Base-by-base conservation (phyloP, 2,797 vertebrate species). In the Pelodytes ibericus region DNA sequence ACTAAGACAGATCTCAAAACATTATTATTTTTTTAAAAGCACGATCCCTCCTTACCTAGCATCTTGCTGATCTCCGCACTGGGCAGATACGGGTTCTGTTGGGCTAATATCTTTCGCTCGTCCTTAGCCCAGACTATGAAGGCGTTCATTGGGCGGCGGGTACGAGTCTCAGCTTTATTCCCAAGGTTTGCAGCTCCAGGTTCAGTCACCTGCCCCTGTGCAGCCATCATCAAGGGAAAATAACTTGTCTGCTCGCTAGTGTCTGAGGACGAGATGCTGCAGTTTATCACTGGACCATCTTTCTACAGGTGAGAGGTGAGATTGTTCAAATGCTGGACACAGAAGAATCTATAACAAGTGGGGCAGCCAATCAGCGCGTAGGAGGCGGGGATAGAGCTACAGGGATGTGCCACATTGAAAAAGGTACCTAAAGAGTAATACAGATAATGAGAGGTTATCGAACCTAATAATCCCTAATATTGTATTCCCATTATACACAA, bases 191-290 rank as follows among this genome's bases (percentile, higher is more conserved):
- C 85, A 80, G 71, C 84, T 69, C 90, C 90, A 69, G 87, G 80
- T 71, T 85, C 95, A 80, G 83, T 66, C 44, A 85, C 84, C 81
- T 93, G 92, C 77, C 74, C 0, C 59, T 91, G 91, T 73, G 79
- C 82, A 89, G 94, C 90, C 94, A 97, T 96, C 94, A 96, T 93
- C 84, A 93, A 86, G 89, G 95, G 91, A 91, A 95, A 91, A 84
- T 93, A 80, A 86, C 94, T 94, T 90, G 93, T 94, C 86, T 90
- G 91, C 90, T 95, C 97, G 89, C 95, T 97, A 96, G 97, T 97
- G 85, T 92, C 95, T 91, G 88, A 33, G 0, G 67, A 9, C 0
- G 1, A 3, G 33, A 41, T 25, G 15, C 39, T 27, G n/a, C 58
- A n/a, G n/a, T n/a, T 30, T 10, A n/a, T n/a, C n/a, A n/a, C n/a